phyloP scores from a whole-genome alignment of 2,888 invertebrate species.

The Muschampia plurimacula region DNA sequence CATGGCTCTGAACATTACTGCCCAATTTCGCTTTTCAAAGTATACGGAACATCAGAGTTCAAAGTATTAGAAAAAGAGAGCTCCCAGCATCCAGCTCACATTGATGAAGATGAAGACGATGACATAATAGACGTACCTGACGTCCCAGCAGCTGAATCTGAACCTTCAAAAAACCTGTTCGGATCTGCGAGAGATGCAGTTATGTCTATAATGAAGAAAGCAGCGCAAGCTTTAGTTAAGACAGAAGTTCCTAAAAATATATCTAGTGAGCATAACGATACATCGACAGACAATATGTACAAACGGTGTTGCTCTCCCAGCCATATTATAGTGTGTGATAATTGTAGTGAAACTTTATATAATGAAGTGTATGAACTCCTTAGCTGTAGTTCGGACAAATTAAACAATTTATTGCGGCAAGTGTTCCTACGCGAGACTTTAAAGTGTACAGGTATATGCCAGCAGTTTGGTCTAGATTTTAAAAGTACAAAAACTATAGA shows the following conservation, averaged over 20 bases:
- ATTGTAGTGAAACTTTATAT: conserved; percentile 90
- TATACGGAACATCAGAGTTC: conserved; percentile 97
- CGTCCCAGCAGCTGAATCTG: conserved; percentile 74
- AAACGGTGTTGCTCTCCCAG: conserved; percentile 90
- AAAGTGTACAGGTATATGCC: conserved; percentile 86
- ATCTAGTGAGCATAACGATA: conserved; percentile 78
- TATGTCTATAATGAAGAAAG: conserved; percentile 96
- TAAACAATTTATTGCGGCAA: conserved; percentile 87
- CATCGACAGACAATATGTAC: conserved; percentile 71
- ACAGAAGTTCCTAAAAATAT: conserved; percentile 88
- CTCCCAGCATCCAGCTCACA: conserved; percentile 87
- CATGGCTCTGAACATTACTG: conserved; percentile 99
- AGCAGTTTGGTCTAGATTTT: conserved; percentile 87
- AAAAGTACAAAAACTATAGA: conserved; percentile 83
- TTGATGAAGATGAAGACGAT: conserved; percentile 88
- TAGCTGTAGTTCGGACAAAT: conserved; percentile 88
- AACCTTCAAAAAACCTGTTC: conserved; percentile 90
- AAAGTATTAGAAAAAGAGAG: conserved; percentile 95
- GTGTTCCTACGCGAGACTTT: conserved; percentile 87
- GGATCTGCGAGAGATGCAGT: conserved; percentile 96
- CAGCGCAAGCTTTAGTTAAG: conserved; percentile 93
- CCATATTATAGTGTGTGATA: conserved; percentile 90
- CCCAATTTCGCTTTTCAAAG: conserved; percentile 97
- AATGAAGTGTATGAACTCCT: conserved; percentile 90
- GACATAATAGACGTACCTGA: conserved; percentile 87